Base-by-base conservation (phyloP, 2,888 invertebrate genomes). In the Apodemia mormo region DNA sequence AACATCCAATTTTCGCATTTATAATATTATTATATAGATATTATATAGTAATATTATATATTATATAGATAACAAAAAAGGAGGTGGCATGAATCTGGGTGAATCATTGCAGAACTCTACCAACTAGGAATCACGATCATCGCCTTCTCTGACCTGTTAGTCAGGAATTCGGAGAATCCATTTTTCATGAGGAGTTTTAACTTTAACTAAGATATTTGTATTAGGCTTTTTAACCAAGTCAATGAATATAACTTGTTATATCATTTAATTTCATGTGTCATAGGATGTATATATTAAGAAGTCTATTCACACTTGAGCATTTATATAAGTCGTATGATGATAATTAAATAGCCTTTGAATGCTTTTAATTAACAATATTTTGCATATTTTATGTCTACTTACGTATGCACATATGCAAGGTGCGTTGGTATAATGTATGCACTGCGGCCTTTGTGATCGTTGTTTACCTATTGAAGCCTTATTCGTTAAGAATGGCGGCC, bases 311-410 rank as follows among this genome's bases (percentile, higher is more conserved):
- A 67, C 61, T 71, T 67, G 6, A 67, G 56, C 64, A 70, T 68
- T 69, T 70, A 72, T 68, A 43, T 68, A 71, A 54, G 70, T 72
- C 66, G 69, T 70, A 68, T 69, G 70, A 73, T 71, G 67, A 71
- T 76, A 75, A 76, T 75, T 73, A 74, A 73, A 68, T 70, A 66
- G 70, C 66, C 65, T 69, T 74, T 71, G 70, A 71, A 65, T 67
- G 72, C 71, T 68, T 70, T 71, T 73, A 77, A 77, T 76, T 73
- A 74, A 73, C 69, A 73, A 70, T 75, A 75, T 71, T 74, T 74
- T 73, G 69, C 67, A 72, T 68, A 76, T 69, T 73, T 76, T 74
- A 75, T 71, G 72, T 66, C 68, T 71, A 58, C 71, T 73, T 74
- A 69, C 70, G 65, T 71, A 72, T 71, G 72, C 71, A 68, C 69